Evolutionary conservation across 2,113 vertebrate genomes (phyloP), one percentile per base, ranked within the genome.

Genomic region (Grantiella picta): DNA sequence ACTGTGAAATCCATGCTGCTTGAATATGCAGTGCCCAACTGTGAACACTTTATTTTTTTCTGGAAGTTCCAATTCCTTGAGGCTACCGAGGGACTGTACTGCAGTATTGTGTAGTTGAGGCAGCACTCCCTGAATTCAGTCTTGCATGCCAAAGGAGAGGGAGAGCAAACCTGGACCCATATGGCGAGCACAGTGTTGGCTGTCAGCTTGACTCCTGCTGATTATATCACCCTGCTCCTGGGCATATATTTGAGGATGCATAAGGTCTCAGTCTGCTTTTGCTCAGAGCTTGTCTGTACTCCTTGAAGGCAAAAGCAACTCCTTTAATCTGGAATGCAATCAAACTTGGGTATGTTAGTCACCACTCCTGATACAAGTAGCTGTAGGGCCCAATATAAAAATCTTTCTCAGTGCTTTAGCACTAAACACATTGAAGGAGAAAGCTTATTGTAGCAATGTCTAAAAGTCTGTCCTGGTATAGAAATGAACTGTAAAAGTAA

Each of bases 131-230:
- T 56, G 82, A 49, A 38, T 56, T 68, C 33, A 6, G 15, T 53
- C 45, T 44, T 63, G 36, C 68, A 33, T 63, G 49, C 73, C 89
- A 86, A 83, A 83, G 79, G 64, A 95, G 64, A 64, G 29, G 49
- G 72, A 92, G 90, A 75, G 52, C 89, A 92, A 97, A 92, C 40
- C 68, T 42, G 49, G 78, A 22, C 36, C 86, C 92, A 75, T 92
- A 49, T 89, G 94, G 90, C 38, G 73, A 95, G 82, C 36, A 16
- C 38, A 82, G 45, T 36, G 57, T 33, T 94, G 91, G 88, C 93
- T 94, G 90, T 82, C 78, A 28, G 82, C 87, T 61, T 50, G 85
- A 22, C 88, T 92, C 88, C 94, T 89, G 85, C 94, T 95, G 92
- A 57, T 86, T 68, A 0, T 63, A 45, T 82, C 50, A 71, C 78